phyloP scores from a whole-genome alignment of 2,888 invertebrate genomes.

The Melinaea menophilus region DNA sequence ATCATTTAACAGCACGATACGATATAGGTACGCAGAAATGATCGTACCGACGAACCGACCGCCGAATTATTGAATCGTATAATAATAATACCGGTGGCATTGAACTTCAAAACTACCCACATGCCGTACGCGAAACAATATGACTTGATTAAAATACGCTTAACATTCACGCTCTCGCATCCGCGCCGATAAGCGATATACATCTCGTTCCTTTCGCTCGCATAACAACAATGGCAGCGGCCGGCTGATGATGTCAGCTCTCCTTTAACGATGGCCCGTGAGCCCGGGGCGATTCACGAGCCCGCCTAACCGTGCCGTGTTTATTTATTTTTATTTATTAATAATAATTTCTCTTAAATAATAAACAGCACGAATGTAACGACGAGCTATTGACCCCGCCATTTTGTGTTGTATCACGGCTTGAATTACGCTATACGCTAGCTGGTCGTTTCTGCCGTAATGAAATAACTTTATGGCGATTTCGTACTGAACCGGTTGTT shows the following conservation, averaged over 20 bases:
- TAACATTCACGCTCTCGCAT: conserved; percentile 54
- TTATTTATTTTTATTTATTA: conserved; percentile 35
- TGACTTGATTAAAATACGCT: conserved; percentile 43
- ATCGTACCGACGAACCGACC: conserved; percentile 51
- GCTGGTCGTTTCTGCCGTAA: conserved; percentile 45
- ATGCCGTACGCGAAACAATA: conserved; percentile 39
- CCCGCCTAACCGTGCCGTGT: conserved; percentile 19
- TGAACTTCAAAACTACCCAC: conserved; percentile 56
- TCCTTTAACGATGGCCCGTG: conserved; percentile 42
- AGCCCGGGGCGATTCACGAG: conserved; percentile 60
- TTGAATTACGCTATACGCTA: conserved; percentile 14
- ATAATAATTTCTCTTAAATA: conserved; percentile 25
- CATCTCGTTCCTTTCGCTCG: conserved; percentile 61
- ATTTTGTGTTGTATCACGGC: conserved; percentile 13
- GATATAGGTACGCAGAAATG: conserved; percentile 46
- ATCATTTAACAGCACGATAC: conserved; percentile 61
- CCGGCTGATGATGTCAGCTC: conserved; percentile 68
- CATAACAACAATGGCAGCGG: conserved; percentile 60
- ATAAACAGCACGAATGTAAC: not conserved
- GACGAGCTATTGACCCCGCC: conserved; percentile 13
- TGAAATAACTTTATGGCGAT: conserved; percentile 52
- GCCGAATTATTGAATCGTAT: conserved; percentile 47
- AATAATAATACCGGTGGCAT: conserved; percentile 58
- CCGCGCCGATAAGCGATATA: conserved; percentile 51
- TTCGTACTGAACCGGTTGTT: conserved; percentile 56